Evolutionary conservation across 37 sponge, comb jelly and placozoan genomes (phyloP).

Genomic region (Hexactinellida sp.): DNA sequence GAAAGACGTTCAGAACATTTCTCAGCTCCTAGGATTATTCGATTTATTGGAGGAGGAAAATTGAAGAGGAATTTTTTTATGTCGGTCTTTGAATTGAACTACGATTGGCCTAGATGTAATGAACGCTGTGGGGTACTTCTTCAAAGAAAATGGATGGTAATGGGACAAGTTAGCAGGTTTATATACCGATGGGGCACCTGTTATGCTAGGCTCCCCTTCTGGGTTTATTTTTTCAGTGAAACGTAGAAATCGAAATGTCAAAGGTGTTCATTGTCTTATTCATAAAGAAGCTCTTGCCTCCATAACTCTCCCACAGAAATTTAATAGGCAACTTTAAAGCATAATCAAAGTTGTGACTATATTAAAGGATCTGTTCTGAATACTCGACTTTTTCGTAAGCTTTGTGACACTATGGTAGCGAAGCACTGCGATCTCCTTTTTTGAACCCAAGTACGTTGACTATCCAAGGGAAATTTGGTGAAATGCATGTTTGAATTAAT

Average conservation of each 20-base stretch:
- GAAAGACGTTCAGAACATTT: no score
- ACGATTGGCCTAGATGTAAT: no score
- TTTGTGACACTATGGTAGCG: background rate
- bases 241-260: background rate
- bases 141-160: no score
- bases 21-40: no score
- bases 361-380: background rate
- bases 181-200: no score
- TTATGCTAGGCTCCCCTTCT: no score
- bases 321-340: slow-evolving; percentile 11
- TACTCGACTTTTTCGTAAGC: slow-evolving; percentile 2
- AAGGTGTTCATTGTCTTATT: background rate
- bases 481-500: slow-evolving; percentile 6
- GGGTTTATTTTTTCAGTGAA: background rate
- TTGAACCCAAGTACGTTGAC: background rate
- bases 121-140: no score
- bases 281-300: slow-evolving; percentile 13
- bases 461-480: background rate
- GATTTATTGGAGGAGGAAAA: no score
- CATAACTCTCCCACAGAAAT: background rate
- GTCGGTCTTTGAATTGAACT: no score
- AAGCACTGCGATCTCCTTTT: slow-evolving; percentile 5
- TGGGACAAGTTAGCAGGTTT: no score
- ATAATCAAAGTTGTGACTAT: background rate
- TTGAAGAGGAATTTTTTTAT: no score